Percentiles rank a stretch among this genome's conserved stretches.
Conservation (phyloP, 2,797 vertebrate species). For the Sebastes trivittatus region DNA sequence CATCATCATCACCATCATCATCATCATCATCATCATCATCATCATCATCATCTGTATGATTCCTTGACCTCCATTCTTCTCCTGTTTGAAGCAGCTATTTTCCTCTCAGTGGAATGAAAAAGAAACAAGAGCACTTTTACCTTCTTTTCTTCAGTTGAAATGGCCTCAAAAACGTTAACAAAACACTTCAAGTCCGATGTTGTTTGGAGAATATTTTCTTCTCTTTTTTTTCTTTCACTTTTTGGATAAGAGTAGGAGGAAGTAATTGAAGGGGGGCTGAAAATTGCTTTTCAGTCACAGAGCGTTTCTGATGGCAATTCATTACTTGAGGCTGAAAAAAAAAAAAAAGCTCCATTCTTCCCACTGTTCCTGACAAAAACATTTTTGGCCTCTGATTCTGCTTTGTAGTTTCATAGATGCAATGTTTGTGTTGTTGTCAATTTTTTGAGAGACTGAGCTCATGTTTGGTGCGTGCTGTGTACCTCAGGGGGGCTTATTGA, state of each 20-base stretch:
- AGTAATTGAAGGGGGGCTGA: constrained; percentile 40
- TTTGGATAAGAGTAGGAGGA: constrained; percentile 20
- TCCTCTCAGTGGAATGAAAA: constrained; percentile 36
- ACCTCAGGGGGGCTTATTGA: not conserved
- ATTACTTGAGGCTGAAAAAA: constrained; percentile 22
- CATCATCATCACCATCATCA: not conserved
- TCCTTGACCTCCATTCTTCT: constrained; percentile 28
- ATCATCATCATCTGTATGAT: constrained; percentile 16
- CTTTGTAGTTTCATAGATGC: constrained; percentile 2
- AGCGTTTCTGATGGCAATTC: constrained; percentile 43
- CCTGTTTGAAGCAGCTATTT: constrained; percentile 47
- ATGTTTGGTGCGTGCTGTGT: not conserved
- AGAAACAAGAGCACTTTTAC: constrained; percentile 24
- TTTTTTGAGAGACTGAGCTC: constrained; percentile 1
- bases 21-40: not conserved
- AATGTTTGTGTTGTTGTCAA: constrained; percentile 2
- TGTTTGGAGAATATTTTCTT: constrained; percentile 6
- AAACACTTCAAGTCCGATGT: constrained; percentile 37
- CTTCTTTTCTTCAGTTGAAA: constrained; percentile 24
- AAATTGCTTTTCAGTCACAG: constrained; percentile 53
- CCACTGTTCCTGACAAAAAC: constrained; percentile 22
- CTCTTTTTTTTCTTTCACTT: not conserved
- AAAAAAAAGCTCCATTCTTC: not conserved
- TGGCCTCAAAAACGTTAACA: constrained; percentile 30
- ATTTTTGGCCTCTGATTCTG: constrained; percentile 13